phyloP scores from a whole-genome alignment of 2,113 vertebrate genomes.

The Chiloscyllium plagiosum region DNA sequence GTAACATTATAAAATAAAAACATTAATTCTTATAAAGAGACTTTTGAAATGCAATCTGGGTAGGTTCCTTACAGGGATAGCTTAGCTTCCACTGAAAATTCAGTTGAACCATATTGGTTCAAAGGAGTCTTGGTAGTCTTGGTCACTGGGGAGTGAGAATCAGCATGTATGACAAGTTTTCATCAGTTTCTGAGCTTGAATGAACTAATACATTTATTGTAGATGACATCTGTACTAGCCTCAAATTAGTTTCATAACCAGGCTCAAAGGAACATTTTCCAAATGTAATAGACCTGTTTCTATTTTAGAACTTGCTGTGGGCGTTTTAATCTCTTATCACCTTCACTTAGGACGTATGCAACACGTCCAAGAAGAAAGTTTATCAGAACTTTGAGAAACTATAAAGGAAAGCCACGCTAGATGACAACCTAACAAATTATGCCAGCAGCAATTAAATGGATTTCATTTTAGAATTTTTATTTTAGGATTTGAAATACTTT shows the following conservation, averaged over 20 bases:
- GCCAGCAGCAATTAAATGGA: not conserved
- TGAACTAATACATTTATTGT: constrained; percentile 34
- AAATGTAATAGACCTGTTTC: constrained; percentile 37
- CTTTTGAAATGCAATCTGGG: not conserved
- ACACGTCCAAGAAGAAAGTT: constrained; percentile 18
- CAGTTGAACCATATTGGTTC: constrained; percentile 12
- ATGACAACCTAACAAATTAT: not conserved
- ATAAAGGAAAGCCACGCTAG: not conserved
- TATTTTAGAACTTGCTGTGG: constrained; percentile 36
- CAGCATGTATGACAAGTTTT: constrained; percentile 37
- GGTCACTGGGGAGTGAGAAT: constrained; percentile 31
- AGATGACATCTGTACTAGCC: constrained; percentile 33
- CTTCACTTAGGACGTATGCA: constrained; percentile 31
- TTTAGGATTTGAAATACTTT: not conserved
- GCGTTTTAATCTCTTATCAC: constrained; percentile 36
- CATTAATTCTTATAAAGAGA: not conserved
- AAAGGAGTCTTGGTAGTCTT: not conserved
- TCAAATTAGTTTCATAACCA: constrained; percentile 38
- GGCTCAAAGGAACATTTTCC: constrained; percentile 37
- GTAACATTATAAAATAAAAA: not conserved
- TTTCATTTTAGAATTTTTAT: not conserved
- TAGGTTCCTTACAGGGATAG: not conserved
- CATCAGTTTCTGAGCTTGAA: constrained; percentile 38
- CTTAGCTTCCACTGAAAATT: constrained; percentile 14
- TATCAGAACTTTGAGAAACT: constrained; percentile 27